Evolutionary conservation across 2,797 vertebrate genomes (phyloP).

Genomic region (Falco biarmicus): DNA sequence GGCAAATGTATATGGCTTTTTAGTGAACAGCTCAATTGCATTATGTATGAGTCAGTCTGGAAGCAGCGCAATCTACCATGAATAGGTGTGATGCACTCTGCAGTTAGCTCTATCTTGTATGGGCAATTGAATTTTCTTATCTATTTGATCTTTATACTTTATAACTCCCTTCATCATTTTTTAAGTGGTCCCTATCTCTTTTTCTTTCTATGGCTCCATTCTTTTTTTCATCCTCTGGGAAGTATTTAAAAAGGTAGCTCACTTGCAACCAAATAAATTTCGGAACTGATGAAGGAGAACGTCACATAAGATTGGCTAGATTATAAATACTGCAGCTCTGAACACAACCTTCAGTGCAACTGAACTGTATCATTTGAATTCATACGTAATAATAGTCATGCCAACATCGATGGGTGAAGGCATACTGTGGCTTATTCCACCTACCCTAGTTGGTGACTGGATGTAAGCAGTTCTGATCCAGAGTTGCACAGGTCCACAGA

Average conservation of each 20-base stretch:
- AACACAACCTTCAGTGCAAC: not conserved
- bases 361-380: not conserved
- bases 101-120: not conserved
- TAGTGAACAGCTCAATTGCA: not conserved
- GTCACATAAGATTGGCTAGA: not conserved
- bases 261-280: not conserved
- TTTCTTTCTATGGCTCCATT: not conserved
- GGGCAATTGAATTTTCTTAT: slow-evolving; percentile 29
- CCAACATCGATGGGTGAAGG: not conserved
- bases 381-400: not conserved
- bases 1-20: not conserved
- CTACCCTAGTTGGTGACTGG: not conserved
- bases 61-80: not conserved
- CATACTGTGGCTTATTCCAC: not conserved
- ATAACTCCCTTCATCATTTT: not conserved
- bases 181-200: not conserved
- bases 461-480: not conserved
- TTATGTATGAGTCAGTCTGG: not conserved
- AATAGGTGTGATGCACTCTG: not conserved
- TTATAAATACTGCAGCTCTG: not conserved
- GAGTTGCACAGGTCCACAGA: not conserved
- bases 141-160: not conserved
- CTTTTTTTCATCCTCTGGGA: not conserved
- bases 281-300: not conserved
- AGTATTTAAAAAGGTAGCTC: not conserved